These are phyloP conservation scores for Hystrix cristata DNA, from an alignment of 2,113 vertebrate genomes.

Conservation along the genomic window DNA sequence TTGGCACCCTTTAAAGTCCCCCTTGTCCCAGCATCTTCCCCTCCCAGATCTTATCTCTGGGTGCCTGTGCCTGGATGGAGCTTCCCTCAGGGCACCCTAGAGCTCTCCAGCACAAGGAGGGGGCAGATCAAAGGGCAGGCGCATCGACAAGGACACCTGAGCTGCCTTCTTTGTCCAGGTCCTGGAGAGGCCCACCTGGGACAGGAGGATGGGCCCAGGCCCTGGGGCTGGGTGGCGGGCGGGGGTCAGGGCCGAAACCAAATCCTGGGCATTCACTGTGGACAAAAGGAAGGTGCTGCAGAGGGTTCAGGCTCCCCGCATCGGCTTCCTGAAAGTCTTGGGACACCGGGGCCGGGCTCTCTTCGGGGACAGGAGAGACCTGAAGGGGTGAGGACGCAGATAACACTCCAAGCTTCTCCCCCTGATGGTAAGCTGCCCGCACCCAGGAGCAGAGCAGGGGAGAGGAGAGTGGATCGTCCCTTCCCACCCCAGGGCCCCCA, in stretches of 20 bases:
- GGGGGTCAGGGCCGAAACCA: constrained; percentile 62
- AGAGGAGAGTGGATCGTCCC: not conserved
- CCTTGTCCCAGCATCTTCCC: constrained; percentile 11
- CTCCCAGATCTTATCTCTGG: constrained; percentile 77
- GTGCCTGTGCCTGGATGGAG: constrained; percentile 46
- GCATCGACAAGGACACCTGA: constrained; percentile 73
- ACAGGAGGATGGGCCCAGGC: constrained; percentile 55
- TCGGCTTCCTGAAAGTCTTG: constrained; percentile 34
- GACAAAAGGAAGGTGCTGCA: constrained; percentile 66
- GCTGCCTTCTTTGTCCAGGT: constrained; percentile 76
- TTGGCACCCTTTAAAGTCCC: constrained; percentile 24
- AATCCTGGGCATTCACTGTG: constrained; percentile 75
- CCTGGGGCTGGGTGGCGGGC: not conserved
- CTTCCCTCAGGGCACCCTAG: not conserved
- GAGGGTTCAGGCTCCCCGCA: constrained; percentile 12
- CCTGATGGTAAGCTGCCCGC: not conserved
- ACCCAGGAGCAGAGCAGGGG: not conserved
- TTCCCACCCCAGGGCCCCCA: not conserved
- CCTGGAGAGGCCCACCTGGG: constrained; percentile 7
- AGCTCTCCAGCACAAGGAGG: not conserved
- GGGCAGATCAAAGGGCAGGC: constrained; percentile 82
- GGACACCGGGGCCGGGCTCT: constrained; percentile 31
- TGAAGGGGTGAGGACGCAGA: not conserved
- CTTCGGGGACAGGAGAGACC: not conserved
- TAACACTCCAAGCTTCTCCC: not conserved